Conservation (phyloP, 2,797 vertebrate species). For the Sebastes variabilis region DNA sequence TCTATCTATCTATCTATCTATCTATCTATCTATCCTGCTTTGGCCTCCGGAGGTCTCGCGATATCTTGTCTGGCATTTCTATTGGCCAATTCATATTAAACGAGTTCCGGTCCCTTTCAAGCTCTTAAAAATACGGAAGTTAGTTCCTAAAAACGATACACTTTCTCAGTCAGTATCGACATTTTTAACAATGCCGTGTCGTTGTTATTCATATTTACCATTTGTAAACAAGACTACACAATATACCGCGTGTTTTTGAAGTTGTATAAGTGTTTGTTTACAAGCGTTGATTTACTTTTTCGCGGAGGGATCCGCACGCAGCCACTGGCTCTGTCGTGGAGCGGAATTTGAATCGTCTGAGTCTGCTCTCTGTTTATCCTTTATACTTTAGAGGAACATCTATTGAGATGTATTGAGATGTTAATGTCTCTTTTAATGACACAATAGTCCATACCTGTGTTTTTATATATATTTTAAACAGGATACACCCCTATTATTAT, state of each 20-base stretch:
- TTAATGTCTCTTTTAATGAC: not conserved
- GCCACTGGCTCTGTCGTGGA: conserved; percentile 26
- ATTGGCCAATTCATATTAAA: conserved; percentile 82
- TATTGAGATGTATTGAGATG: not conserved
- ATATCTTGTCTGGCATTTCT: not conserved
- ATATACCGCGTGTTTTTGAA: fast-evolving
- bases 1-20: not conserved
- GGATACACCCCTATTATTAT: not conserved
- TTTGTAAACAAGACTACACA: fast-evolving
- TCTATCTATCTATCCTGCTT: not conserved
- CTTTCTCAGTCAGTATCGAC: not conserved
- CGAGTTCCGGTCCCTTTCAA: conserved; percentile 31
- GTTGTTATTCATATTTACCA: not conserved
- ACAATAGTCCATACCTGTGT: not conserved
- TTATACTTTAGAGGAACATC: not conserved
- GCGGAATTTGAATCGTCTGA: conserved; percentile 64
- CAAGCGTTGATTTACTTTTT: not conserved
- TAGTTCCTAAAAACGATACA: conserved; percentile 18
- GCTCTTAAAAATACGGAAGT: conserved; percentile 21
- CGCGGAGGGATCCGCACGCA: conserved; percentile 44
- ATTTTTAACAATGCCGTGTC: fast-evolving
- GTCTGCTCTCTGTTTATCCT: fast-evolving
- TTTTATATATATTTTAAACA: conserved; percentile 25
- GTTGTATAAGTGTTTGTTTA: not conserved
- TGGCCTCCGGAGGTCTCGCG: conserved; percentile 47